These are phyloP conservation scores for Gymnoscelis rufifasciata DNA, from an alignment of 2,888 invertebrate species.

Conservation along the genomic window DNA sequence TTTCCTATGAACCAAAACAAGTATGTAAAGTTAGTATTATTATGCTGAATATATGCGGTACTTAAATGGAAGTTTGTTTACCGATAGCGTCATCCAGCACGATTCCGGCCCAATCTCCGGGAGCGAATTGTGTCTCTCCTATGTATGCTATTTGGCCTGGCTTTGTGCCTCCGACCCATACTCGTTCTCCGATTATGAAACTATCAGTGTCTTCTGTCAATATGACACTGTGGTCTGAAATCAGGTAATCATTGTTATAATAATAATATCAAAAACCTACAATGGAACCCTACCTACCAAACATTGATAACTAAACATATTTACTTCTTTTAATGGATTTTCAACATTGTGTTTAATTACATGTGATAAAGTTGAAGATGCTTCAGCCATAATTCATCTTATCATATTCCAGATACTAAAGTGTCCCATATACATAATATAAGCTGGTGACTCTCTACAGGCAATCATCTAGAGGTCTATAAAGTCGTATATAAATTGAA, in stretches of 20 bases:
- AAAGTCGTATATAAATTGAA: slow-evolving; percentile 35
- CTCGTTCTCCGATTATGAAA: slow-evolving; percentile 96
- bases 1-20: too few relatives aligned
- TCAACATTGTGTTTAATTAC: too few relatives aligned
- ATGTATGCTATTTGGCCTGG: slow-evolving; percentile 95
- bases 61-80: slow-evolving; percentile 51
- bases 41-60: background rate
- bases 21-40: background rate
- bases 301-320: too few relatives aligned
- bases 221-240: slow-evolving; percentile 89
- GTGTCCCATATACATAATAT: background rate
- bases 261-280: background rate
- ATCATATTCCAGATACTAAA: background rate
- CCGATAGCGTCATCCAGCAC: slow-evolving; percentile 97
- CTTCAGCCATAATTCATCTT: too few relatives aligned
- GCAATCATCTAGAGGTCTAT: slow-evolving; percentile 26
- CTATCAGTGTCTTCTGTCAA: slow-evolving; percentile 94
- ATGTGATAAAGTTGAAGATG: background rate
- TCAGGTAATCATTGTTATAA: slow-evolving; percentile 12
- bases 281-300: too few relatives aligned
- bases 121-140: slow-evolving; percentile 97
- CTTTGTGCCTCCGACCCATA: slow-evolving; percentile 96
- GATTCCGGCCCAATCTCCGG: slow-evolving; percentile 98
- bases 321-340: too few relatives aligned
- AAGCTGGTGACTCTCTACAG: too few relatives aligned